Conservation (phyloP, 1,140 invertebrate genomes). For the Lineus longissimus region DNA sequence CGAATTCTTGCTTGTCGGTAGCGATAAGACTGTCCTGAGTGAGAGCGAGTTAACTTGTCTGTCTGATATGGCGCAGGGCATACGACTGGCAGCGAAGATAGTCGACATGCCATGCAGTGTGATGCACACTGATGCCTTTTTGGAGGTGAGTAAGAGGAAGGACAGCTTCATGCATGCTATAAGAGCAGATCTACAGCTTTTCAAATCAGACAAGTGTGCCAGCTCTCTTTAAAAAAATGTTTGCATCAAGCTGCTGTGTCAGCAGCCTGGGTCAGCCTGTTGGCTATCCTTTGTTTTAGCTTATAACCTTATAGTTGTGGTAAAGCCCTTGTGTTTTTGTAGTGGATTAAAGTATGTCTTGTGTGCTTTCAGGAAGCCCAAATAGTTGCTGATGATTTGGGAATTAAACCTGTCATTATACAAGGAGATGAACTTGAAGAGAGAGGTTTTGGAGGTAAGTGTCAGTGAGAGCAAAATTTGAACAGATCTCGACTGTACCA, state of each 20-base stretch:
- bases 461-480: too few species aligned
- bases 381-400: conserved; percentile 62
- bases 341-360: too few species aligned
- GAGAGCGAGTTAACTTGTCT: conserved; percentile 63
- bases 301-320: too few species aligned
- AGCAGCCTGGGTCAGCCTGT: background rate
- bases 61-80: conserved; percentile 61
- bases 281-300: too few species aligned
- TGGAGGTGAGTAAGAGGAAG: conserved; percentile 60
- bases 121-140: conserved; percentile 77
- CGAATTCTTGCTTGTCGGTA: conserved; percentile 63
- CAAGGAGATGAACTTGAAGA: conserved; percentile 70
- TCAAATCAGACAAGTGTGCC: background rate
- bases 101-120: conserved; percentile 80
- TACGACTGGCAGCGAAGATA: conserved; percentile 73
- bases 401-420: conserved; percentile 67
- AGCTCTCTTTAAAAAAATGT: background rate
- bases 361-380: conserved; percentile 67
- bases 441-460: conserved; percentile 68
- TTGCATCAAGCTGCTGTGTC: background rate
- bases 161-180: background rate
- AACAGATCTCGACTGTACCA: too few species aligned
- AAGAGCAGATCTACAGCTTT: too few species aligned
- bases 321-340: too few species aligned
- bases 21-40: conserved; percentile 46